These are phyloP conservation scores for Exocentrus adspersus DNA, from an alignment of 2,888 invertebrate species.

Conservation along the genomic window DNA sequence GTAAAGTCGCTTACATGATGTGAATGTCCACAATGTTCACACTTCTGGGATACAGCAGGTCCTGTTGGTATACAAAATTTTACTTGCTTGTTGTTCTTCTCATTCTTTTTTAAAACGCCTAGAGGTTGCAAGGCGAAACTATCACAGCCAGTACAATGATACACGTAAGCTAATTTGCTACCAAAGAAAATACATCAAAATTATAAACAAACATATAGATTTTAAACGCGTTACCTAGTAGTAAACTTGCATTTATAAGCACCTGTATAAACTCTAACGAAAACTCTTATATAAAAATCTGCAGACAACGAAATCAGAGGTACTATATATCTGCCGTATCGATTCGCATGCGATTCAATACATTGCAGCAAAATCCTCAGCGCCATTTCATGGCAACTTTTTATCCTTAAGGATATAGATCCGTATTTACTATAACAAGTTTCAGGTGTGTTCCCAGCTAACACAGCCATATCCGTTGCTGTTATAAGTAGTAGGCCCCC, in stretches of 20 bases:
- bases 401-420: conserved; percentile 84
- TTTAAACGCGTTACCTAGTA: conserved; percentile 69
- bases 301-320: conserved; percentile 92
- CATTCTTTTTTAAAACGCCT: conserved; percentile 71
- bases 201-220: background rate
- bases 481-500: conserved; percentile 93
- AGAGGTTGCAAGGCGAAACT: conserved; percentile 80
- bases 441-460: conserved; percentile 96
- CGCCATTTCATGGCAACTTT: conserved; percentile 96
- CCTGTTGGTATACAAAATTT: conserved; percentile 77
- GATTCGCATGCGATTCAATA: conserved; percentile 91
- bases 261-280: conserved; percentile 85
- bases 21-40: conserved; percentile 79
- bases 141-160: conserved; percentile 92
- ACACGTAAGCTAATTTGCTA: conserved; percentile 88
- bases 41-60: conserved; percentile 73
- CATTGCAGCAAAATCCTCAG: conserved; percentile 91
- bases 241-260: conserved; percentile 87
- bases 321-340: conserved; percentile 91
- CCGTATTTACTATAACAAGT: conserved; percentile 95
- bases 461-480: conserved; percentile 96
- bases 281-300: conserved; percentile 96
- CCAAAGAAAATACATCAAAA: conserved; percentile 45
- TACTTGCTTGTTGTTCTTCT: conserved; percentile 66
- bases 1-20: conserved; percentile 71